Evolutionary conservation across 2,113 vertebrate species (phyloP), one percentile per base, ranked within the genome.

Genomic region (Hemibagrus wyckioides): DNA sequence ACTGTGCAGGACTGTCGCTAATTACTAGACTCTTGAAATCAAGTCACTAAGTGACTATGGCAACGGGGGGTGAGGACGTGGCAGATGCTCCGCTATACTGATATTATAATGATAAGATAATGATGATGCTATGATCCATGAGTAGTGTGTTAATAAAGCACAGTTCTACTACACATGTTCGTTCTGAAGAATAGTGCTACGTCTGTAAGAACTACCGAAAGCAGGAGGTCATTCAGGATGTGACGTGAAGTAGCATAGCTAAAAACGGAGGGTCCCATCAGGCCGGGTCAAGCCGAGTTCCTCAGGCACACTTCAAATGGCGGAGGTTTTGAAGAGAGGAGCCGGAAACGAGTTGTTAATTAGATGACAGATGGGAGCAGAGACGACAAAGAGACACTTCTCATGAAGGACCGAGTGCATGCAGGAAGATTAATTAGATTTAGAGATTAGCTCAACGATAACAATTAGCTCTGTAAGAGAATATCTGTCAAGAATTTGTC

Each of bases 371-470:
- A 79, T 52, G 75, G 15, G 48, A 79, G 75, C n/a, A 6, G 48
- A 79, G 75, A 79, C 30, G 75, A 79, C 75, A 52, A 41, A 73
- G 75, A 76, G 73, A 52, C 75, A 52, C 48, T 52, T 52, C 48
- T 52, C 15, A 10, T 6, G 75, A 52, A 77, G 48, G 28, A 77
- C 44, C 44, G 25, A 6, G 2, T 77, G 44, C 6, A 8, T 30
- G 44, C 75, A 50, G 44, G 75, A 77, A 50, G 75, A 77, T n/a
- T 77, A 44, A 50, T 77, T 77, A 77, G 25, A 77, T 50, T 77
- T 50, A 48, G 28, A 50, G 75, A 77, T 56, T 80, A 56, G 77
- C 77, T 79, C 48, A 19, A 56, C 23, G 19, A 59, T 25, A 59
- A 57, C 30, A 59, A 41, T 81, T 81, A 81, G 30, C 50, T 54